Base-by-base conservation (phyloP, 2,888 invertebrate species). In the Limenitis arthemis region DNA sequence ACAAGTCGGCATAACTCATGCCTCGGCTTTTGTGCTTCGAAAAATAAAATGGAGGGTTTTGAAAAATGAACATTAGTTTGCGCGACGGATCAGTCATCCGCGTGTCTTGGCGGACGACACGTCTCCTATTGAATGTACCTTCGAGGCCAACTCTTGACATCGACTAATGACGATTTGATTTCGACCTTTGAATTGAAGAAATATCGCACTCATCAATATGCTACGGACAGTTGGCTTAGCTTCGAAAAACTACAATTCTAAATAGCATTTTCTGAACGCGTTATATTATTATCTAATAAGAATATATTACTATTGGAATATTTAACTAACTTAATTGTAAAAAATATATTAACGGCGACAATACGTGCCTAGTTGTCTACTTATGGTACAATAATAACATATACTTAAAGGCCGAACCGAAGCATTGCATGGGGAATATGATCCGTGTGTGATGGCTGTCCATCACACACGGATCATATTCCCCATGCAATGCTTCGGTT, bases 21-120 rank as follows among this genome's bases (percentile, higher is more conserved):
- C 70, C 79, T 77, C 70, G 78, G 74, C 79, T 81, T 80, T 82
- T 83, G 80, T 83, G 75, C 64, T 73, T 76, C 70, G 68, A 78
- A 78, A 82, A 78, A 77, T 70, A 79, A 79, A 77, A 78, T 70
- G 61, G 63, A 54, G 55, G 61, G 67, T 69, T 75, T 77, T 65
- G 66, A 79, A 82, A 83, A 80, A 80, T 68, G 75, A 76, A 79
- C 79, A 82, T 82, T 82, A 79, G 77, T 80, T 79, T 73, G 75
- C 75, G 77, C 78, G 75, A 70, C 73, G 80, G 77, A 79, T 80
- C 84, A 77, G 82, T 83, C 85, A 84, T 86, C 85, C 83, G 75
- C 70, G 71, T 66, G 71, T 68, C 71, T 70, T 66, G 68, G 67
- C 65, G 69, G 64, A 66, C 63, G 75, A 79, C 85, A 86, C 85